Base-by-base conservation (phyloP, 2,113 vertebrate genomes). In the Mustelus asterias region DNA sequence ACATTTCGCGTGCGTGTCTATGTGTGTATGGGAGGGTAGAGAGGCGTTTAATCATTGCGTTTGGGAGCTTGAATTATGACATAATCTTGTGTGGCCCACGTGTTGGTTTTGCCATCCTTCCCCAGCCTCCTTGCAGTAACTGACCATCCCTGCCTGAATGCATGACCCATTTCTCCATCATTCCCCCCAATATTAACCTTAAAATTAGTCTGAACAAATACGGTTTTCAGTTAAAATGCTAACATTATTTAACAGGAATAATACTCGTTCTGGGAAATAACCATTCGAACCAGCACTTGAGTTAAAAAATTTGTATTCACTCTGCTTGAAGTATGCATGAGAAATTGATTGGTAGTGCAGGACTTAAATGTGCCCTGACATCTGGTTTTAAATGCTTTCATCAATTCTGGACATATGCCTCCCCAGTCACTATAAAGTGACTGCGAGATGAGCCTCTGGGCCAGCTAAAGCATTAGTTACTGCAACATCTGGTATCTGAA, bases 351-450 rank as follows among this genome's bases (percentile, higher is more conserved):
- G 94, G 54, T 33, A 72, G 69, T 48, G 24, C 29, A 6, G 67
- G 44, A 41, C 37, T 95, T 72, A 72, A 95, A 72, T 95, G 94
- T 33, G 37, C 41, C 97, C 96, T 97, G 98, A 98, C 97, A 97
- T 98, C 97, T 98, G 97, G 97, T 98, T 98, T 98, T 98, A 98
- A 95, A 98, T 96, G 97, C 97, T 97, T 97, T 97, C 96, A 97
- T 97, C 97, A 97, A 97, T 97, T 97, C 97, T 98, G 98, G 98
- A 97, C 96, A 96, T n/a, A 96, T 97, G 97, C 98, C 97, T 96
- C 96, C 96, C 95, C 48, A 96, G 96, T 96, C 97, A 96, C 97
- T 97, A 97, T 96, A 97, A 97, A 98, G 97, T 96, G 96, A 96
- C 97, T 97, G 86, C 96, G 97, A 97, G 96, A 97, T 98, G 97